These are phyloP conservation scores for Clarias magur DNA, from an alignment of 2,113 vertebrate species.

Conservation along the genomic window DNA sequence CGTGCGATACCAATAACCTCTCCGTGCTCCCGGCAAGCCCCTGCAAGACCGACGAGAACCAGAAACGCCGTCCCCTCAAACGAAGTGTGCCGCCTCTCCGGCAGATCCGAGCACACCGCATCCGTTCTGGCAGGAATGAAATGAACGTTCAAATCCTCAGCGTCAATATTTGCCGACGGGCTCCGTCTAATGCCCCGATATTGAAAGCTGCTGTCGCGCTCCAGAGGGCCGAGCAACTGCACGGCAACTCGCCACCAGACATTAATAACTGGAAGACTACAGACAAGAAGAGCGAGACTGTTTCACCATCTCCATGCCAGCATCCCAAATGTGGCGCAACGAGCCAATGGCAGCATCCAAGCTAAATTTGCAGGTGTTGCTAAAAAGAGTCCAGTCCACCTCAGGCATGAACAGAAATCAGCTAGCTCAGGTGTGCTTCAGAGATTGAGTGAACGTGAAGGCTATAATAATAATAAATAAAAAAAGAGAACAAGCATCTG, in stretches of 20 bases:
- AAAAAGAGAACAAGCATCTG: neutral
- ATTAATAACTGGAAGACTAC: constrained; percentile 35
- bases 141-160: constrained; percentile 57
- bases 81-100: neutral
- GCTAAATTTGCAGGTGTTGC: neutral
- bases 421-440: constrained; percentile 4
- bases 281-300: neutral
- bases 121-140: constrained; percentile 38
- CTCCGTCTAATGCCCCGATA: constrained; percentile 57
- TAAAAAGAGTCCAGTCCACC: neutral
- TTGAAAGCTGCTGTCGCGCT: constrained; percentile 56
- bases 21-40: constrained; percentile 26
- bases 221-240: constrained; percentile 1
- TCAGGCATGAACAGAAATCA: neutral
- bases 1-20: constrained; percentile 30
- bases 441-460: constrained; percentile 3
- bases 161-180: constrained; percentile 64
- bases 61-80: neutral
- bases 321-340: neutral
- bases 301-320: neutral
- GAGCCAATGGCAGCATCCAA: neutral
- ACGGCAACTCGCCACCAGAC: neutral
- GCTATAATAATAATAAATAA: neutral
- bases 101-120: constrained; percentile 26
- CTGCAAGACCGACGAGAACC: neutral